Conservation (phyloP, 2,888 invertebrate species). For the Balanococcus diminutus region DNA sequence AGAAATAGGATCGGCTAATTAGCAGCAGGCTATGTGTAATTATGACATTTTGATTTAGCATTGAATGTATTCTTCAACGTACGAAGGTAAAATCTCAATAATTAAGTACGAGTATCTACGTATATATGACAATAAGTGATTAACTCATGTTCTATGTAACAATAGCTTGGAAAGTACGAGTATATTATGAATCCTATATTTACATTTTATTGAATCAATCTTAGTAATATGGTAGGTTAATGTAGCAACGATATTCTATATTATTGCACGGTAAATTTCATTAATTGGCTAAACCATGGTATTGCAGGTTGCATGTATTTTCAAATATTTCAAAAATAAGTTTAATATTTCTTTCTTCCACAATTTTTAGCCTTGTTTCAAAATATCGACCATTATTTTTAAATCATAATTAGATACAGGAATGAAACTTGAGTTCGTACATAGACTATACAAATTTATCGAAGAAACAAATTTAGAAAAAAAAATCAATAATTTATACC, state of each 20-base stretch:
- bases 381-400: background rate
- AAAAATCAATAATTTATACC: background rate
- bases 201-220: background rate
- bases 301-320: background rate
- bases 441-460: background rate
- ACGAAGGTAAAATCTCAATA: background rate
- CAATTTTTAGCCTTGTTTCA: background rate
- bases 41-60: background rate
- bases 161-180: background rate
- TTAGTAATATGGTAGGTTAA: background rate
- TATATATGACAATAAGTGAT: background rate
- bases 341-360: background rate
- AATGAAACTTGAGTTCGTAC: background rate
- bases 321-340: background rate
- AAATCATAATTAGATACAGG: background rate
- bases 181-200: background rate
- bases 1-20: background rate
- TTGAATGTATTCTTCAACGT: background rate
- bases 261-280: background rate
- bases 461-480: background rate
- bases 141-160: background rate
- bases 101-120: background rate
- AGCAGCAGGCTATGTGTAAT: constrained; percentile 7
- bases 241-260: background rate
- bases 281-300: background rate